These are phyloP conservation scores for Eospalax fontanierii DNA, from an alignment of 2,797 vertebrate genomes.

Conservation along the genomic window DNA sequence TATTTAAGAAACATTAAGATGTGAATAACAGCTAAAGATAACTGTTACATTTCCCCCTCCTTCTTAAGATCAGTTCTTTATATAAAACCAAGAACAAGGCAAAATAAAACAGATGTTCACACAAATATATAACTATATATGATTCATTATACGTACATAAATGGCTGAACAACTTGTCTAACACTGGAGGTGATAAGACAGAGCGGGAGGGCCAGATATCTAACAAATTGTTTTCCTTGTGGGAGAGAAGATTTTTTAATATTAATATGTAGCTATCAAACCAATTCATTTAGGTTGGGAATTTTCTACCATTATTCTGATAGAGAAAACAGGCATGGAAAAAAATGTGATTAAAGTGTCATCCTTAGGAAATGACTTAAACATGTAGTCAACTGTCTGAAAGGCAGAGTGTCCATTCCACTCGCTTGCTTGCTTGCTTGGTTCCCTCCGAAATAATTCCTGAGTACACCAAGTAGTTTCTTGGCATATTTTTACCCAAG, in stretches of 20 bases:
- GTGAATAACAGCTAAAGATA: neutral
- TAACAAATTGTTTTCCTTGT: neutral
- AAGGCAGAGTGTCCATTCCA: neutral
- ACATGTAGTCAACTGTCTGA: neutral
- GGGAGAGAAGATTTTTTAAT: neutral
- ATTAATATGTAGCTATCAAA: neutral
- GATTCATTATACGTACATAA: neutral
- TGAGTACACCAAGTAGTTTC: neutral
- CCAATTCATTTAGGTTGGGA: neutral
- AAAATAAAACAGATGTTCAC: neutral
- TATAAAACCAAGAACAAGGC: neutral
- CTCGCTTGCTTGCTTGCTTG: too few relatives aligned
- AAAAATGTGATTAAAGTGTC: neutral
- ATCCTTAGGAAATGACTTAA: neutral
- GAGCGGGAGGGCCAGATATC: neutral
- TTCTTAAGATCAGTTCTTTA: neutral
- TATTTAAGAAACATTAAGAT: slow-evolving; percentile 1
- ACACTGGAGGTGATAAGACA: neutral
- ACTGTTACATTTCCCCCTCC: neutral
- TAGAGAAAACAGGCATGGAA: neutral
- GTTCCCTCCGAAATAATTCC: neutral
- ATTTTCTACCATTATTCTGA: neutral
- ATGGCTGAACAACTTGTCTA: neutral
- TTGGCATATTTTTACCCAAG: neutral
- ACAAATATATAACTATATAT: neutral